Base-by-base conservation (phyloP, 2,888 invertebrate species). In the Choristoneura rosaceana region DNA sequence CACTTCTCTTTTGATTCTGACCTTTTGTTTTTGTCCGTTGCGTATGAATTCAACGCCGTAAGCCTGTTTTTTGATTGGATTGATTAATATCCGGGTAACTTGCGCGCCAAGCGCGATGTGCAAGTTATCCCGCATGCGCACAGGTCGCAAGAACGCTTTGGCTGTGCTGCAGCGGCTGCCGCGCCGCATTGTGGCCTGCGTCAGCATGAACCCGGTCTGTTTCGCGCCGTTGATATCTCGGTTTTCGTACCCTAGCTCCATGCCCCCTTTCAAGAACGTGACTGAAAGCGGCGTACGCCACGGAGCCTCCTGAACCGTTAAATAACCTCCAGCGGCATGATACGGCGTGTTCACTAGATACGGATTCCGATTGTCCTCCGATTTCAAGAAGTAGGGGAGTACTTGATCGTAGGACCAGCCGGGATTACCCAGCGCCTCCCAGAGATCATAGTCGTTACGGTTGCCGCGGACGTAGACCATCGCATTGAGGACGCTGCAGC, bases 381-480 rank as follows among this genome's bases (percentile, higher is more conserved):
- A 97, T 89, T 98, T 98, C 38, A 97, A 91, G 85, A 98, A 98
- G 84, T 98, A 98, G 3, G 97, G 97, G 64, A 98, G 90, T 2
- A 98, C 96, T 76, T 97, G 95, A 52, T 96, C 95, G 88, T 97
- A 98, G 8, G 96, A 96, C 99, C 99, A 99, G 10, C 98, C 98
- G 0, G 95, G 94, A 86, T 98, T 98, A 0, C 98, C 98, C 47
- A 96, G 90, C 0, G 95, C 94, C 47, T 97, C 97, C 98, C 98
- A 99, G 34, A 96, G 94, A 85, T 98, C 97, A 90, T 98, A 99
- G 83, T 98, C 98, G 74, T 96, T 95, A 78, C 96, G 95, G 82
- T 98, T 98, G 68, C 98, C 98, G 67, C 99, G 95, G 12, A 98
- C 96, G 90, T 99, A 99, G 47, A 98, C 95, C 98, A 99, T 98